Evolutionary conservation across 2,113 vertebrate species (phyloP).

Genomic region (Hippoglossus stenolepis): DNA sequence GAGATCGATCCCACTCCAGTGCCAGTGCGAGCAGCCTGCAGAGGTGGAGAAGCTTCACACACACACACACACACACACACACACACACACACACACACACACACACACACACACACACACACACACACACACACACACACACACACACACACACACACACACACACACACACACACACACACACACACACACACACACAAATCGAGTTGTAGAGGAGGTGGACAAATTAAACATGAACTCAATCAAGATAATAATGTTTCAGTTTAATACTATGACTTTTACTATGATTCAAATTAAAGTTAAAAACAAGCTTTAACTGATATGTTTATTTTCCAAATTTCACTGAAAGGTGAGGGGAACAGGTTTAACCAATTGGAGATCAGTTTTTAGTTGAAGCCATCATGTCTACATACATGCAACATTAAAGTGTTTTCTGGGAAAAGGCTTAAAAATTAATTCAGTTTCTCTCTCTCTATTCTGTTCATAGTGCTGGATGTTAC

Average conservation of each 20-base stretch:
- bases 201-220: too few relatives aligned
- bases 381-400: too few relatives aligned
- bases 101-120: too few relatives aligned
- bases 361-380: too few relatives aligned
- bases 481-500: slow-evolving; percentile 91
- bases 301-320: neutral
- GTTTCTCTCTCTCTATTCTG: slow-evolving; percentile 24
- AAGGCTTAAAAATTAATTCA: neutral
- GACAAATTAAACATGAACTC: too few relatives aligned
- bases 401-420: neutral
- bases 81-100: neutral
- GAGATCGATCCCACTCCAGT: slow-evolving; percentile 89
- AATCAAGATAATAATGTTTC: neutral
- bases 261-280: too few relatives aligned
- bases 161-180: neutral
- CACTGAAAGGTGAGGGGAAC: neutral
- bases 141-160: neutral
- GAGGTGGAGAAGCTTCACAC: slow-evolving; percentile 80
- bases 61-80: neutral
- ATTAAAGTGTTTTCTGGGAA: neutral
- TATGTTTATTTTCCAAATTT: too few relatives aligned
- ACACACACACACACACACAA: neutral
- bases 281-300: too few relatives aligned
- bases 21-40: slow-evolving; percentile 88
- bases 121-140: neutral